Evolutionary conservation across 2,797 vertebrate species (phyloP).

Genomic region (Pampus argenteus): DNA sequence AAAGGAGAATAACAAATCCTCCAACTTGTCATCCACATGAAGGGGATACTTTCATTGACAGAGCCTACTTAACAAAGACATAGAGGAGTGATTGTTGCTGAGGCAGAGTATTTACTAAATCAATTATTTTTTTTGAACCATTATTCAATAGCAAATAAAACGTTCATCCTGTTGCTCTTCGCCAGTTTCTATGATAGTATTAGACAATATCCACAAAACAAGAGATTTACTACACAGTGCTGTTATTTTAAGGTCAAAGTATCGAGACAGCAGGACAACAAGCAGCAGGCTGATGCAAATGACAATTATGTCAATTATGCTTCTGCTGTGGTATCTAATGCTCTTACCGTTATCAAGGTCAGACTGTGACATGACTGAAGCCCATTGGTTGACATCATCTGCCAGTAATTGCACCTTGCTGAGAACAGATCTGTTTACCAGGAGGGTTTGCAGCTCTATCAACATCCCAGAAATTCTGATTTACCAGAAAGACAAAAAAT

Average conservation of each 20-base stretch:
- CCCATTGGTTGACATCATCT: conserved; percentile 72
- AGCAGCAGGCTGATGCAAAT: not conserved
- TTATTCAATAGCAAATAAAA: conserved; percentile 41
- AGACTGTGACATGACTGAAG: conserved; percentile 52
- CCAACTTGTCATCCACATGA: conserved; percentile 75
- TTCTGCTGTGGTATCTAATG: not conserved
- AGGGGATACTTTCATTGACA: conserved; percentile 79
- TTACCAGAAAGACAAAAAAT: not conserved
- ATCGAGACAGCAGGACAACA: not conserved
- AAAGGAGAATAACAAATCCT: conserved; percentile 82
- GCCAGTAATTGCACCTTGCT: conserved; percentile 67
- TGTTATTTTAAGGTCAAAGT: not conserved
- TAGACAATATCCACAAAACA: not conserved
- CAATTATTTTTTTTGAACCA: conserved; percentile 45
- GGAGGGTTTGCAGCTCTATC: conserved; percentile 79
- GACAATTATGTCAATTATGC: not conserved
- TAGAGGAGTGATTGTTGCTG: conserved; percentile 59
- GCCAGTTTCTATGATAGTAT: conserved; percentile 2
- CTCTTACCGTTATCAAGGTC: conserved; percentile 39
- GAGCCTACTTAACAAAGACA: conserved; percentile 72
- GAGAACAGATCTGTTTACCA: conserved; percentile 74
- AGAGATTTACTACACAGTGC: not conserved
- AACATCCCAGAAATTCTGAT: conserved; percentile 78
- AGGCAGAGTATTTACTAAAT: conserved; percentile 45
- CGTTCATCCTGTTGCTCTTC: conserved; percentile 21